These are phyloP conservation scores for Cantharis rustica DNA, from an alignment of 2,888 invertebrate genomes.

Conservation along the genomic window DNA sequence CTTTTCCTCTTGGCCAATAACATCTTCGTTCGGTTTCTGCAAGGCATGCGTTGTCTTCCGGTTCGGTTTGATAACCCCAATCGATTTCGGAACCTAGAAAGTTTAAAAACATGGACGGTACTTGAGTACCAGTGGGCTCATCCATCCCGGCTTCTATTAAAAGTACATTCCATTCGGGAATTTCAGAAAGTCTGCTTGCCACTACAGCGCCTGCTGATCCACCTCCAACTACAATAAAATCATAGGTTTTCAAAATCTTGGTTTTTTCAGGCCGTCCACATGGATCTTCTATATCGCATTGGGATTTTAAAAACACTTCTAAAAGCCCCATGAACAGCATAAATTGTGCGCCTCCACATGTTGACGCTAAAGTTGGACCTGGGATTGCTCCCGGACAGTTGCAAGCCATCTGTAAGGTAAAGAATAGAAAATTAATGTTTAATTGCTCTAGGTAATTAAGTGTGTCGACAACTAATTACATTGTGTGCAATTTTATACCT, in stretches of 20 bases:
- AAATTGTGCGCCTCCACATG: constrained; percentile 83
- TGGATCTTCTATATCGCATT: constrained; percentile 87
- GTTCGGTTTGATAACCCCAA: constrained; percentile 86
- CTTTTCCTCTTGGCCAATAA: constrained; percentile 86
- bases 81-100: constrained; percentile 86
- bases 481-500: not conserved
- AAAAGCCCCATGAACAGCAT: constrained; percentile 90
- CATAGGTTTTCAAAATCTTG: constrained; percentile 67
- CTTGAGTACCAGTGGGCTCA: constrained; percentile 86
- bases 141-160: constrained; percentile 81
- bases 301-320: constrained; percentile 83
- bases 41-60: constrained; percentile 77
- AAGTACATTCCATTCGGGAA: constrained; percentile 73
- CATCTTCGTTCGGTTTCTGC: constrained; percentile 73
- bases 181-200: constrained; percentile 73
- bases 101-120: constrained; percentile 89
- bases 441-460: not conserved
- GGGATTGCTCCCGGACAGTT: constrained; percentile 80
- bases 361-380: constrained; percentile 83
- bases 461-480: not conserved
- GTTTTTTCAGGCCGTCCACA: constrained; percentile 72
- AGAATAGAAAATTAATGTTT: not conserved
- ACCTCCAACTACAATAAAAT: constrained; percentile 77
- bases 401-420: constrained; percentile 60
- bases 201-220: constrained; percentile 76